Evolutionary conservation across 2,113 vertebrate species (phyloP).

Genomic region (Etheostoma cragini): DNA sequence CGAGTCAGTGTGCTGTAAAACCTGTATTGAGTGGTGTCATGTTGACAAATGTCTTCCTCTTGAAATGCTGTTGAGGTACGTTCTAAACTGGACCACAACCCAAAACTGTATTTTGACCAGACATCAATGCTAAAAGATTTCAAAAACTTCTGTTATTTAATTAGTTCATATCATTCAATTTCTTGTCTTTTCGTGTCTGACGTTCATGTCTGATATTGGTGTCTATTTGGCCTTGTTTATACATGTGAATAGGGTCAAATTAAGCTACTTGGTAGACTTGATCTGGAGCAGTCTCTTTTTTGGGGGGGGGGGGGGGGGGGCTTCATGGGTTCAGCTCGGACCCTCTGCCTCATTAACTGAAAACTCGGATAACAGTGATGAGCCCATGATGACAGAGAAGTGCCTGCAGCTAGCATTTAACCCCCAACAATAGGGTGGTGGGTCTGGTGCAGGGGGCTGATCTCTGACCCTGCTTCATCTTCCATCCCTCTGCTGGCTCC

Average conservation of each 20-base stretch:
- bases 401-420: conserved; percentile 70
- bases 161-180: not conserved
- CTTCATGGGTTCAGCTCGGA: conserved; percentile 43
- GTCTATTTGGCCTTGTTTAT: not conserved
- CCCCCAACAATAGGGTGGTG: conserved; percentile 63
- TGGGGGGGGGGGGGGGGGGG: not conserved
- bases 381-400: conserved; percentile 75
- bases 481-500: conserved; percentile 49
- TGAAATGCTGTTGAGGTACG: conserved; percentile 4
- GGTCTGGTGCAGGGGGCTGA: conserved; percentile 51
- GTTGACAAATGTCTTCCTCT: conserved; percentile 47
- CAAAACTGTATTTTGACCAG: not conserved
- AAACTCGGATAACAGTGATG: conserved; percentile 74
- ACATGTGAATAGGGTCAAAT: not conserved
- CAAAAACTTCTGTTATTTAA: not conserved
- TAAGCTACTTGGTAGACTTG: not conserved
- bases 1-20: conserved; percentile 51
- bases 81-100: conserved; percentile 8
- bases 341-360: conserved; percentile 59
- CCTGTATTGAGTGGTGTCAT: conserved; percentile 48
- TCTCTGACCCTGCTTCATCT: conserved; percentile 74
- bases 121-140: not conserved
- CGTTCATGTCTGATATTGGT: not conserved
- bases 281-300: not conserved
- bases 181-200: not conserved